These are phyloP conservation scores for Halyomorpha halys DNA, from an alignment of 1,140 invertebrate genomes.

Conservation along the genomic window DNA sequence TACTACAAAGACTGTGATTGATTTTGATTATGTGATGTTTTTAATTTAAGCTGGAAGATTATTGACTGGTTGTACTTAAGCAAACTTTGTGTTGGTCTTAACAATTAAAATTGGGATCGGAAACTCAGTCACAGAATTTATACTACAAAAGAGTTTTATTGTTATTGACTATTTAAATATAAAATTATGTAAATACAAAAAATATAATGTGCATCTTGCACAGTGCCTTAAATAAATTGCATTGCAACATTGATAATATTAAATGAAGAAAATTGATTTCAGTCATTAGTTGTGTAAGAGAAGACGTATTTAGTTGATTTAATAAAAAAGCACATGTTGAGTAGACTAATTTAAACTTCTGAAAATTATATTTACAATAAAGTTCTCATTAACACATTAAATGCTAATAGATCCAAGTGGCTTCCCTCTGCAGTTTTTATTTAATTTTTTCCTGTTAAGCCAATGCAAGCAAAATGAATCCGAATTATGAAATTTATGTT, in stretches of 20 bases:
- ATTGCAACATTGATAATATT: slow-evolving; percentile 7
- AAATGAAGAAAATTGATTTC: slow-evolving; percentile 5
- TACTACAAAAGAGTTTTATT: background rate
- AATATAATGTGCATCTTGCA: slow-evolving; percentile 15
- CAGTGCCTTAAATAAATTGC: slow-evolving; percentile 17
- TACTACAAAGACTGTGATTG: slow-evolving; percentile 15
- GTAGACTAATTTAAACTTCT: background rate
- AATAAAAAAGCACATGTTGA: background rate
- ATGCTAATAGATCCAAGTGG: slow-evolving; percentile 21
- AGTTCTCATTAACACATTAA: background rate
- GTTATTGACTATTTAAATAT: background rate
- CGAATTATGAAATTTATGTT: slow-evolving; percentile 7
- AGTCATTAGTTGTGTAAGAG: slow-evolving; percentile 3
- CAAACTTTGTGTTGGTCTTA: slow-evolving; percentile 1
- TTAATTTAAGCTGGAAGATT: background rate
- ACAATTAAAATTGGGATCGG: background rate
- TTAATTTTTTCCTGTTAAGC: slow-evolving; percentile 6
- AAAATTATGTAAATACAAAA: slow-evolving; percentile 2
- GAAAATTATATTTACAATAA: background rate
- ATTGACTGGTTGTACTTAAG: slow-evolving; percentile 18
- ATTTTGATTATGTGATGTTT: slow-evolving; percentile 13
- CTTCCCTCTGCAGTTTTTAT: slow-evolving; percentile 9
- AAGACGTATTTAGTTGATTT: background rate
- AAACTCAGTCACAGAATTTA: background rate
- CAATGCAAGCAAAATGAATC: slow-evolving; percentile 8